Base-by-base conservation (phyloP, 2,888 invertebrate species). In the Pherbina coryleti region DNA sequence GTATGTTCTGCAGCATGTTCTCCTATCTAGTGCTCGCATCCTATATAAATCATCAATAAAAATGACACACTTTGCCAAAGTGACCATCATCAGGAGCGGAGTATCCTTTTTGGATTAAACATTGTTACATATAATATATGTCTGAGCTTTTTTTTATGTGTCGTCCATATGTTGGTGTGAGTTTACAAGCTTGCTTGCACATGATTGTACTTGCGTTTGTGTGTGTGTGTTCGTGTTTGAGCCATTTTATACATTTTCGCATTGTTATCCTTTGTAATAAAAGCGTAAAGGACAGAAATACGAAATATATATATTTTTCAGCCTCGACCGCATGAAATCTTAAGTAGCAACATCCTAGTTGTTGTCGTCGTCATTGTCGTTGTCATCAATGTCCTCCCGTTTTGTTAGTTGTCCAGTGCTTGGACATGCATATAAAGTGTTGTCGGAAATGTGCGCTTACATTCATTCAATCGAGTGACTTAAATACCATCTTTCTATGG, bases 11-110 rank as follows among this genome's bases (percentile, higher is more conserved):
- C 28, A 49, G 28, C 64, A 37, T 67, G 19, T 67, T 51, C 5
- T 28, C 5, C 3, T 37, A 25, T 67, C 55, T 72, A 34, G 28
- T 28, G 22, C 28, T 34, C 31, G 28, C 51, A 51, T 49, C 28
- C 62, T 34, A 49, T 53, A 74, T 74, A 74, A 74, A 74, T 74
- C 51, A 74, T 74, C 74, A 31, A 64, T 74, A 62, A 64, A 74
- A 74, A 74, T 66, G 74, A 64, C 74, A 74, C 74, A 64, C 74
- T 64, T 74, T 74, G 53, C 64, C 28, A 74, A 74, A 74, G 74
- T 64, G 64, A 62, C 74, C 74, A 64, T 64, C 64, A 64, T 51
- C 74, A 34, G 51, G 14, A 57, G 55, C 71, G 57, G 11, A n/a
- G 53, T 31, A 71, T 55, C 71, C 55, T 71, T 71, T 71, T 71